phyloP scores from a whole-genome alignment of 2,888 invertebrate genomes.

The Sussaba pulchella region DNA sequence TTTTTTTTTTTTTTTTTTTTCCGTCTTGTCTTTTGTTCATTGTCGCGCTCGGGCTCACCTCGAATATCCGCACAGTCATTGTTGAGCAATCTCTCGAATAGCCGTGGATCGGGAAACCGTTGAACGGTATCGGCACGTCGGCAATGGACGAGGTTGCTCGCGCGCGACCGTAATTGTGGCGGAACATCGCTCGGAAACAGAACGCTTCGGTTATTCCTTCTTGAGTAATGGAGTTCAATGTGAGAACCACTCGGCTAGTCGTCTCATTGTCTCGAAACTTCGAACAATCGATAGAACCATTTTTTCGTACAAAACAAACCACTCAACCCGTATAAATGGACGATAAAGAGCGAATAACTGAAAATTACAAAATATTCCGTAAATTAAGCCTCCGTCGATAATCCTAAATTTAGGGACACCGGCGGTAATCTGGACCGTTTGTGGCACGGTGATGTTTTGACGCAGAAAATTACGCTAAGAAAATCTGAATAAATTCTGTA shows the following conservation, averaged over 20 bases:
- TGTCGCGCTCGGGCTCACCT: conserved; percentile 30
- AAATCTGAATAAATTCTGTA: too few relatives aligned
- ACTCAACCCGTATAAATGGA: not conserved
- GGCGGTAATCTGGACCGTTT: too few relatives aligned
- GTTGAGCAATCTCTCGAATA: conserved; percentile 68
- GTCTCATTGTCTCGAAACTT: conserved; percentile 10
- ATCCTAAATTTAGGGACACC: too few relatives aligned
- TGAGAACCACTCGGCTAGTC: not conserved
- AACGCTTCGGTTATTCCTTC: conserved; percentile 13
- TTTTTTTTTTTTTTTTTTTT: conserved; percentile 19
- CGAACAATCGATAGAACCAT: conserved; percentile 27
- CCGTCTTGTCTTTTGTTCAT: conserved; percentile 23
- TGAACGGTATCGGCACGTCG: conserved; percentile 51
- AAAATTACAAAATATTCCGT: too few relatives aligned
- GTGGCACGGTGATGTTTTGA: too few relatives aligned
- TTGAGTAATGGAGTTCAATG: conserved; percentile 60
- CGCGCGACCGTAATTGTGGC: conserved; percentile 49
- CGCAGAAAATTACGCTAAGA: too few relatives aligned
- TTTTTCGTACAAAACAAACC: conserved; percentile 5
- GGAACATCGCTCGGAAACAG: conserved; percentile 21
- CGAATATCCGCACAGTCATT: conserved; percentile 70
- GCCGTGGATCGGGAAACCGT: conserved; percentile 69
- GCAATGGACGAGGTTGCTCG: conserved; percentile 19
- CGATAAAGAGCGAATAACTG: too few relatives aligned
- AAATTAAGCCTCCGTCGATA: too few relatives aligned